phyloP scores from a whole-genome alignment of 2,113 vertebrate genomes.

The Bolborhynchus lineola region DNA sequence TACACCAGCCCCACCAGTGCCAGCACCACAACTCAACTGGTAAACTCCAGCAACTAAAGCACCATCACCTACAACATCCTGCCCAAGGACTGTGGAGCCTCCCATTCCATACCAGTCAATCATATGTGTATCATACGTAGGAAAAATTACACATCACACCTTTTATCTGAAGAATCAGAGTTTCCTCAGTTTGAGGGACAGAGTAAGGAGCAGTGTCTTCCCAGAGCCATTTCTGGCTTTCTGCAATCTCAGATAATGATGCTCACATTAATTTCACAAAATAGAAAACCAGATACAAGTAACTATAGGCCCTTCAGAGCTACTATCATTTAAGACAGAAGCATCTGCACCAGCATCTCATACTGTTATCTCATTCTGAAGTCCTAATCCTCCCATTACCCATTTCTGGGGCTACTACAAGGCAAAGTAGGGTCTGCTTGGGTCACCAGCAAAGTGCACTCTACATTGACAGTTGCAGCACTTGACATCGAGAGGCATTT shows the following conservation, averaged over 20 bases:
- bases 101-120: background rate
- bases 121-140: background rate
- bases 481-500: background rate
- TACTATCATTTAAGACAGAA: background rate
- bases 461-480: background rate
- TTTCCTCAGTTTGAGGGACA: background rate
- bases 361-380: background rate
- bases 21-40: background rate
- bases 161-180: background rate
- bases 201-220: background rate
- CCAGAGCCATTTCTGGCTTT: background rate
- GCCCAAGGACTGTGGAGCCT: background rate
- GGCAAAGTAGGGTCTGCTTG: background rate
- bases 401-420: background rate
- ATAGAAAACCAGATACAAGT: background rate
- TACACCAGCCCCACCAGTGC: background rate
- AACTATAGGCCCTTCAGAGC: background rate
- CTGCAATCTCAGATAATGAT: background rate
- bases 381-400: background rate
- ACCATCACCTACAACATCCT: rapidly evolving
- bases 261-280: background rate
- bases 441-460: background rate
- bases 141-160: background rate
- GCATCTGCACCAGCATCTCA: background rate
- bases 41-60: background rate